phyloP scores from a whole-genome alignment of 2,113 vertebrate genomes.

The Grammomys dolichurus region DNA sequence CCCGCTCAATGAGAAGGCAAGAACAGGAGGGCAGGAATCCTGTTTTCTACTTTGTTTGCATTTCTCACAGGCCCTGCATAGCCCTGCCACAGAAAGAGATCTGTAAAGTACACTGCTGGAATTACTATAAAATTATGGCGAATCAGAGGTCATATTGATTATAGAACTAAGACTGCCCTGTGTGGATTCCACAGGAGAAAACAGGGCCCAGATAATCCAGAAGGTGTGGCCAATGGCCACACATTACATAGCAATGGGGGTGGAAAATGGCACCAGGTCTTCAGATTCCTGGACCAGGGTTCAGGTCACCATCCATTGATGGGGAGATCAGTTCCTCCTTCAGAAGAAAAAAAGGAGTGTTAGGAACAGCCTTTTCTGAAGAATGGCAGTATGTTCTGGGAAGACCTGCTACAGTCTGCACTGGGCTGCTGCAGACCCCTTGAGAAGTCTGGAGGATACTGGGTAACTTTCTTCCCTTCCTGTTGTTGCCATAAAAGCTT shows the following conservation, averaged over 20 bases:
- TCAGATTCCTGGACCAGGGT: background rate
- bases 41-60: background rate
- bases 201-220: background rate
- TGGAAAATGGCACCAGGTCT: background rate
- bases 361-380: background rate
- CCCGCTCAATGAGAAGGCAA: background rate
- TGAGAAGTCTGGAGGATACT: background rate
- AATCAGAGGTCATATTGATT: background rate
- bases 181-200: background rate
- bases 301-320: background rate
- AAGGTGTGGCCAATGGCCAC: background rate
- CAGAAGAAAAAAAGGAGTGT: background rate
- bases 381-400: background rate
- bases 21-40: background rate
- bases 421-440: background rate
- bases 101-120: background rate
- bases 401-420: background rate
- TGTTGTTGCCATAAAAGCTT: background rate
- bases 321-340: background rate
- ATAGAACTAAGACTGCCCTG: background rate
- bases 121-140: background rate
- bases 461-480: background rate
- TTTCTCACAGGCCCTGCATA: background rate
- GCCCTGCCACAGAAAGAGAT: background rate
- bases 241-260: background rate